phyloP scores from a whole-genome alignment of 1,140 invertebrate genomes.

The Ceratosolen solmsi region DNA sequence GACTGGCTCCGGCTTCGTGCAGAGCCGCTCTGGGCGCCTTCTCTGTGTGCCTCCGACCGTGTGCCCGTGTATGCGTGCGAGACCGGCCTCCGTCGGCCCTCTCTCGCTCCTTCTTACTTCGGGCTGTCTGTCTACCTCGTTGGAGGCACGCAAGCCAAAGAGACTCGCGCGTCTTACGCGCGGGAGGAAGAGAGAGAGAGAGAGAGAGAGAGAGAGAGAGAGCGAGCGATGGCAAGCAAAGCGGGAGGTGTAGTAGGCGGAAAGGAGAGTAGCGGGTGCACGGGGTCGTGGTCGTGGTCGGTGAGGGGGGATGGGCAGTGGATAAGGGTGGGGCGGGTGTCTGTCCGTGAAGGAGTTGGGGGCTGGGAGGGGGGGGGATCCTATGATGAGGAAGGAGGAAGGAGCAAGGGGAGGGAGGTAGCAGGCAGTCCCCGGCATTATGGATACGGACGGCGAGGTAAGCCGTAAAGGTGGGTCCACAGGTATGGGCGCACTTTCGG shows the following conservation, averaged over 20 bases:
- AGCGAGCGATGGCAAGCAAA: background rate
- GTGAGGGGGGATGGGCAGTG: background rate
- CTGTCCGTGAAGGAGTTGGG: background rate
- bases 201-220: constrained; percentile 23
- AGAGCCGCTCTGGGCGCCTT: background rate
- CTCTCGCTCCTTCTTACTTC: constrained; percentile 2
- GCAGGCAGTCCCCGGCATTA: background rate
- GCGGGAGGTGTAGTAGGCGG: background rate
- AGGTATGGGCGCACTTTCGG: constrained; percentile 1
- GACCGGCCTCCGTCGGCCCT: background rate
- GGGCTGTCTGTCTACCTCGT: background rate
- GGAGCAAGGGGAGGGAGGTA: background rate
- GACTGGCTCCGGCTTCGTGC: constrained; percentile 33
- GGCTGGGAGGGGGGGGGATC: too few relatives aligned
- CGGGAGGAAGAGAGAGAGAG: background rate
- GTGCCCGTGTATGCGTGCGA: background rate
- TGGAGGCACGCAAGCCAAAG: background rate
- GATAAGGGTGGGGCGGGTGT: background rate
- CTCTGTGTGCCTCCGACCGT: background rate
- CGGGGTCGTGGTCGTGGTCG: background rate
- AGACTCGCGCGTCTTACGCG: background rate
- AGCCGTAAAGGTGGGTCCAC: constrained; percentile 6
- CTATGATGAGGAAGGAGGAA: background rate
- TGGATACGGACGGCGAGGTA: constrained; percentile 5
- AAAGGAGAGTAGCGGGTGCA: constrained; percentile 6